These are phyloP conservation scores for Heliconius hortense DNA, from an alignment of 2,888 invertebrate species.

Conservation along the genomic window DNA sequence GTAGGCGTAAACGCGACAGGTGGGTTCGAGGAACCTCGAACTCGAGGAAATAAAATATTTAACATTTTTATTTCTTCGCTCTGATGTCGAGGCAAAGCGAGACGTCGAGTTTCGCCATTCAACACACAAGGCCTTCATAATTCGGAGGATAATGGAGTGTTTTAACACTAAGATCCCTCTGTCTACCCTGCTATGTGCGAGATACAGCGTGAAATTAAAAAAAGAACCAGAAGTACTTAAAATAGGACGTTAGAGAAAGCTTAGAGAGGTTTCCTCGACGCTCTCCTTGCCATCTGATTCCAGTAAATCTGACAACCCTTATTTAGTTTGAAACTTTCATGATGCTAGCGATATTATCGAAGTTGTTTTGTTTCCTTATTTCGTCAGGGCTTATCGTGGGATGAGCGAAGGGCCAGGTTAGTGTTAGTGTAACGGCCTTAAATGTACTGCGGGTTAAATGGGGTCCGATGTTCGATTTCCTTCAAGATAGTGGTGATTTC, in stretches of 20 bases:
- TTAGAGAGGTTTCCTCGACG: neutral
- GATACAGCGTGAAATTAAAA: no score
- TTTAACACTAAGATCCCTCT: no score
- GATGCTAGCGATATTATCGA: constrained; percentile 62
- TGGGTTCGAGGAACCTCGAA: no score
- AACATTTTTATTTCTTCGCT: no score
- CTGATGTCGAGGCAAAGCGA: no score
- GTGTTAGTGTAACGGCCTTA: constrained; percentile 45
- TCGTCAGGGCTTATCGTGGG: constrained; percentile 51
- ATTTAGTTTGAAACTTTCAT: constrained; percentile 45
- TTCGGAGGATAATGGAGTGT: no score
- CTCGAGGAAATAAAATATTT: no score
- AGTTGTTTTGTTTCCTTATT: constrained; percentile 68
- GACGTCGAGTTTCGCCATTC: no score
- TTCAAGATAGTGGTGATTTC: constrained; percentile 11
- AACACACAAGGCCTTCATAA: no score
- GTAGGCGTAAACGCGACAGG: no score
- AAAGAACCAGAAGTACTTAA: neutral
- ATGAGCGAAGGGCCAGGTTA: constrained; percentile 52
- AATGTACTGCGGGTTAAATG: constrained; percentile 42
- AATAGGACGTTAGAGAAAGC: neutral
- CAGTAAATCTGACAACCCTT: constrained; percentile 11
- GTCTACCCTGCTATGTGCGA: no score
- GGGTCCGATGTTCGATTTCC: constrained; percentile 25
- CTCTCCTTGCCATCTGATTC: neutral